These are phyloP conservation scores for Tragelaphus imberbis DNA, from an alignment of 2,113 vertebrate genomes.

Conservation along the genomic window DNA sequence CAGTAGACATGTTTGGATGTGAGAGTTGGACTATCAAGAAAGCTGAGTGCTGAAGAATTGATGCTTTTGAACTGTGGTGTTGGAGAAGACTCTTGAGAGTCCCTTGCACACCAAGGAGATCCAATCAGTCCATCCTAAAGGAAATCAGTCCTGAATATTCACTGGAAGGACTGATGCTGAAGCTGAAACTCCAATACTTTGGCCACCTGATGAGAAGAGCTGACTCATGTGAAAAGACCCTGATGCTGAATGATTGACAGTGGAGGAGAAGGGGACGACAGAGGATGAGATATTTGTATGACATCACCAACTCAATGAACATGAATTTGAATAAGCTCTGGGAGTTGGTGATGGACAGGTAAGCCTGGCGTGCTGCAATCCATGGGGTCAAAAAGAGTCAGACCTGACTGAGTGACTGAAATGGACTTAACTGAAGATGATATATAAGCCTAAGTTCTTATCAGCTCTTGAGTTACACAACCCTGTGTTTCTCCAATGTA, in stretches of 20 bases:
- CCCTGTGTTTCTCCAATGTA: neutral
- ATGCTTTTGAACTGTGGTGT: neutral
- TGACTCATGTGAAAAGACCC: neutral
- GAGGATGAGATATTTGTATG: neutral
- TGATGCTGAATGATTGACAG: neutral
- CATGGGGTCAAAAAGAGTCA: neutral
- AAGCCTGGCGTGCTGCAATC: neutral
- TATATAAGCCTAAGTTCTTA: neutral
- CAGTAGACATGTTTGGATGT: neutral
- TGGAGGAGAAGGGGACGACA: accelerated
- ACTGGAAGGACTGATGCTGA: neutral
- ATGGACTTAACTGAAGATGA: neutral
- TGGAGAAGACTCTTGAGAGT: neutral
- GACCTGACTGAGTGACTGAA: neutral
- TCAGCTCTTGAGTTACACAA: neutral
- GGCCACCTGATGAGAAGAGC: neutral
- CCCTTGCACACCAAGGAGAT: neutral
- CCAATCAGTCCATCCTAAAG: neutral
- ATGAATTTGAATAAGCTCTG: neutral
- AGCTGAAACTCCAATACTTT: neutral
- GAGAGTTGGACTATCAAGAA: neutral
- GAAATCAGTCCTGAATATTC: neutral
- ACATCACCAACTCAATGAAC: neutral
- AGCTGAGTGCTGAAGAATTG: neutral
- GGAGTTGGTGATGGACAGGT: neutral